Evolutionary conservation across 2,113 vertebrate genomes (phyloP).

Genomic region (Mus spicilegus): DNA sequence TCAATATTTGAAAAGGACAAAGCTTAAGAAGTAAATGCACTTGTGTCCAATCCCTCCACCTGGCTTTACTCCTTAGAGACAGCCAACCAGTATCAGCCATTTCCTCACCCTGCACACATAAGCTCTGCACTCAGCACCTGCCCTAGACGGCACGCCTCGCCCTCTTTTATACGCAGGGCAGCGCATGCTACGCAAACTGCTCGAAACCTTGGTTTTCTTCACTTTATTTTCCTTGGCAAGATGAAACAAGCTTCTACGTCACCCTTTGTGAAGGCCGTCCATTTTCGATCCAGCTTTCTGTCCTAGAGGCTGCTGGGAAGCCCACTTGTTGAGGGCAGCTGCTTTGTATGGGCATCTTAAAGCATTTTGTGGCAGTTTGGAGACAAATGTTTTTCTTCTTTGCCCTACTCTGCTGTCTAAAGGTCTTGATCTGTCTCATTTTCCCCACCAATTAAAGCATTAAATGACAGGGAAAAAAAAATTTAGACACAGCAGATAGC

Average conservation of each 20-base stretch:
- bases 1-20: not conserved
- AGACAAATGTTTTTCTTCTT: constrained; percentile 10
- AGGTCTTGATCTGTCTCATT: not conserved
- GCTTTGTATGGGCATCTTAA: not conserved
- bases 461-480: not conserved
- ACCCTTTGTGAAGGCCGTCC: constrained; percentile 7
- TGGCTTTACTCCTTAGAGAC: not conserved
- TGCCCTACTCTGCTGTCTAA: not conserved
- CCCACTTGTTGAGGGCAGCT: not conserved
- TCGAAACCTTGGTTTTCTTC: constrained; percentile 11
- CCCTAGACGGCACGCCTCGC: not conserved
- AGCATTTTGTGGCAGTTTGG: not conserved
- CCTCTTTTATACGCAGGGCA: not conserved
- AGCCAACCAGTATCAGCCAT: not conserved
- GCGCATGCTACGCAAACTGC: not conserved
- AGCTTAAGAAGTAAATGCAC: not conserved
- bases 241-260: not conserved
- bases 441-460: not conserved
- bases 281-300: constrained; percentile 8
- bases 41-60: not conserved
- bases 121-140: not conserved
- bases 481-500: not conserved
- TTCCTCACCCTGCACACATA: not conserved
- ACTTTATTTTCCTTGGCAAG: constrained; percentile 39
- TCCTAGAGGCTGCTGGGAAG: constrained; percentile 14